Evolutionary conservation across 37 sponge, comb jelly and placozoan species (phyloP).

Genomic region (Tethya wilhelma): DNA sequence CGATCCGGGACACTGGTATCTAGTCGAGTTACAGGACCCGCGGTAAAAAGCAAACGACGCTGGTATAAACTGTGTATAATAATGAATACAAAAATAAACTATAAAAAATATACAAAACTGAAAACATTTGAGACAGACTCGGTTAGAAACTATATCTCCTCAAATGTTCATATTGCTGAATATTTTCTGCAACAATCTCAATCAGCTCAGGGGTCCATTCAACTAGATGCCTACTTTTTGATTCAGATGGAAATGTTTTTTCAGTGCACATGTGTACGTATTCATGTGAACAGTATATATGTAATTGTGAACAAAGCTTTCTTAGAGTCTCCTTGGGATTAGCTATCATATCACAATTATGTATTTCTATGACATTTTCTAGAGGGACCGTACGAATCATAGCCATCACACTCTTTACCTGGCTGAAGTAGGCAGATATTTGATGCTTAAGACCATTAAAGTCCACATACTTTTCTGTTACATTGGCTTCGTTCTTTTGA

Average conservation of each 20-base stretch:
- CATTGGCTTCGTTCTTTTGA: conserved; percentile 12
- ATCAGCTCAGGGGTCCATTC: conserved; percentile 53
- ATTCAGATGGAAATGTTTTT: conserved; percentile 18
- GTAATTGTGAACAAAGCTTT: conserved; percentile 28
- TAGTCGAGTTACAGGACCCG: no score
- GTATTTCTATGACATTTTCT: conserved; percentile 43
- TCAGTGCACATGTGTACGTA: conserved; percentile 46
- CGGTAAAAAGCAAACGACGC: no score
- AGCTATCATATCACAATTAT: conserved; percentile 31
- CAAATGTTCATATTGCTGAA: conserved; percentile 27
- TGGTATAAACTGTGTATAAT: no score
- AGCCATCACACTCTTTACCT: conserved; percentile 34
- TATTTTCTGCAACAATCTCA: conserved; percentile 34
- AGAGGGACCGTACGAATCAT: conserved; percentile 46
- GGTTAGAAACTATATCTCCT: conserved; percentile 42
- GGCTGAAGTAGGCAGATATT: conserved; percentile 35
- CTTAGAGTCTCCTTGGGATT: conserved; percentile 39
- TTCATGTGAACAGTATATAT: conserved; percentile 23
- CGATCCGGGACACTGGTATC: no score
- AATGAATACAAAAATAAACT: no score
- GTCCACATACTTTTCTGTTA: conserved; percentile 7
- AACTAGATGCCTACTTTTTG: conserved; percentile 37
- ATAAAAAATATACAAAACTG: no score
- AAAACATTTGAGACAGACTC: no score
- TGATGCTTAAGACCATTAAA: conserved; percentile 5